These are phyloP conservation scores for Sphaerodactylus townsendi DNA, from an alignment of 2,113 vertebrate species.

Conservation along the genomic window DNA sequence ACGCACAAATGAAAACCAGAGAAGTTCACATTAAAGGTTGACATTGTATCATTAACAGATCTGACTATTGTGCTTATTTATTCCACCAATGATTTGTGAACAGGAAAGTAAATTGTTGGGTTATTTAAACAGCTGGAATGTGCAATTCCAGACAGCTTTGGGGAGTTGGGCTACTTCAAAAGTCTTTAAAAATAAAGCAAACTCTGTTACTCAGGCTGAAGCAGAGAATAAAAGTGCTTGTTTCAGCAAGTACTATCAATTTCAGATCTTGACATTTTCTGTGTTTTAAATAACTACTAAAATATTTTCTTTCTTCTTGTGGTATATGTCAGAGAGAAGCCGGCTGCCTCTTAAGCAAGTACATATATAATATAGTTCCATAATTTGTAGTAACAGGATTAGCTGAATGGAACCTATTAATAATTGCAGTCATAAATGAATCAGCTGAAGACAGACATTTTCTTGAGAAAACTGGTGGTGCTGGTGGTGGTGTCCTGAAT, in stretches of 20 bases:
- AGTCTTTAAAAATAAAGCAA: constrained; percentile 50
- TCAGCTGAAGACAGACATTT: background rate
- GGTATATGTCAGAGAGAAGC: background rate
- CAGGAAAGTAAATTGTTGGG: constrained; percentile 41
- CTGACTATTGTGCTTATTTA: constrained; percentile 34
- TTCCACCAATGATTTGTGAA: constrained; percentile 12
- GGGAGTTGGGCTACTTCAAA: constrained; percentile 32
- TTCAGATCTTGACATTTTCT: constrained; percentile 36
- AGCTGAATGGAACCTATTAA: background rate
- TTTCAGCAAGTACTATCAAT: constrained; percentile 42
- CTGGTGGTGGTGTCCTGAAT: too few species aligned
- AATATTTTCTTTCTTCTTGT: constrained; percentile 49
- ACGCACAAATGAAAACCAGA: constrained; percentile 41
- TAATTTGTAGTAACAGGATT: background rate
- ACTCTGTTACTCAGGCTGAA: constrained; percentile 52
- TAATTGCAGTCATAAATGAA: background rate
- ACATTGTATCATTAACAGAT: constrained; percentile 43
- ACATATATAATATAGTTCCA: background rate
- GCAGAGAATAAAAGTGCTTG: constrained; percentile 31
- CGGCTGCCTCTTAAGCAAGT: background rate
- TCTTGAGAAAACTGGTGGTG: background rate
- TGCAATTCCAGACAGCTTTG: constrained; percentile 53
- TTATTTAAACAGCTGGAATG: constrained; percentile 35
- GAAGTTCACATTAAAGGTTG: constrained; percentile 45
- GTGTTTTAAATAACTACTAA: constrained; percentile 59